Conservation (phyloP, 1,140 invertebrate species). For the Drosophila takahashii region DNA sequence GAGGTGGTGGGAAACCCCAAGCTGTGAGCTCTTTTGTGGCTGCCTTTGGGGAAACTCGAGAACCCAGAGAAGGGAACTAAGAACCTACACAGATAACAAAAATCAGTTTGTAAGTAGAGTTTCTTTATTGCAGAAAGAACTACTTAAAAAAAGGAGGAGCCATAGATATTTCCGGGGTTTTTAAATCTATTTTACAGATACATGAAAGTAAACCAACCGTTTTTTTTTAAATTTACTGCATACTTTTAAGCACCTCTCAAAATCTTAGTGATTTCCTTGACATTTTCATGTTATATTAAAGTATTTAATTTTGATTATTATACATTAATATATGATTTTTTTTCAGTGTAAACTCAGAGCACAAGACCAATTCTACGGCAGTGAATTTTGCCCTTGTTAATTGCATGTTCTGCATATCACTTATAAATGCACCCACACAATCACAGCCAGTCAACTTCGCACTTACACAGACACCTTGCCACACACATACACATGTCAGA, state of each 20-base stretch:
- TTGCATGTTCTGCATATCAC: slow-evolving; percentile 84
- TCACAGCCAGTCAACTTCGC: slow-evolving; percentile 28
- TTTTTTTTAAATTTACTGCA: background rate
- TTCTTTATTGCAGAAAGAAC: no score
- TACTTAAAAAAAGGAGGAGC: no score
- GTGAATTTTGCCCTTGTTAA: slow-evolving; percentile 82
- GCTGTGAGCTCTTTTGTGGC: slow-evolving; percentile 52
- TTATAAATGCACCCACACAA: slow-evolving; percentile 73
- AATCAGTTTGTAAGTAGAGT: no score
- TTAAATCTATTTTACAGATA: no score
- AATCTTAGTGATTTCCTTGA: background rate
- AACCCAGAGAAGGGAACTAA: slow-evolving; percentile 25
- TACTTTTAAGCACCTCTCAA: background rate
- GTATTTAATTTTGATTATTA: no score
- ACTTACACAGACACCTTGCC: slow-evolving; percentile 46
- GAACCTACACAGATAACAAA: background rate
- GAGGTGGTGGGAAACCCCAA: slow-evolving; percentile 34
- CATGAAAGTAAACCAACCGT: no score
- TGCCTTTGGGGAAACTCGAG: slow-evolving; percentile 56
- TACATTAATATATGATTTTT: no score
- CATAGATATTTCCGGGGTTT: no score
- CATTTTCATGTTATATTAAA: no score
- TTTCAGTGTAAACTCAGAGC: background rate
- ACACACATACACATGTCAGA: slow-evolving; percentile 15
- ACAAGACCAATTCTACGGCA: slow-evolving; percentile 24